Base-by-base conservation (phyloP, 2,888 invertebrate species). In the Altica lythri region DNA sequence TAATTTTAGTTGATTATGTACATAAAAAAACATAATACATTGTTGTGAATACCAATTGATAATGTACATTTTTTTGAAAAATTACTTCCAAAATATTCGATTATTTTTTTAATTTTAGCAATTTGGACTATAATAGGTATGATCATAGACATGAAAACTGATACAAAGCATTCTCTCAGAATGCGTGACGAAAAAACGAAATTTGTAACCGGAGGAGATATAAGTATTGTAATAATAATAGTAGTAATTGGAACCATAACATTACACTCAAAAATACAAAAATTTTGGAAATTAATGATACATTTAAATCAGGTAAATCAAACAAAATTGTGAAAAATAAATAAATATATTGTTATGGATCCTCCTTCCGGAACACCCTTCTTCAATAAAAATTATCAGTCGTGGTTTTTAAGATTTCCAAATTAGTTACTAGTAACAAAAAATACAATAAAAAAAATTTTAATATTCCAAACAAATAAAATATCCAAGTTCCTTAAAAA, bases 181-280 rank as follows among this genome's bases (percentile, higher is more conserved):
- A 67, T 69, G 67, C 64, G 53, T 18, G 57, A 45, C 18, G 30
- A 50, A 2, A 66, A 64, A 38, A 60, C 58, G 8, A 63, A 53
- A 58, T 63, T 63, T 14, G 62, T 69, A 4, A 62, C 66, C 9
- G 52, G 63, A 8, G 61, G 63, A 10, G 69, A 69, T 37, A 47
- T 53, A 4, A 35, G 34, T 35, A 63, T 68, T 30, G 57, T 59
- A 6, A 57, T 62, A 9, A 56, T 67, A 12, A 61, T 68, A 8
- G 55, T 62, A 9, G 17, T 65, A 4, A 63, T 60, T 52, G 65
- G 63, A 2, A 54, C 64, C 3, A 2, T 64, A 8, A 53, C 63
- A 0, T 57, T 62, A 9, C 66, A 66, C 2, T 61, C 58, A 29
- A 63, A 64, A 52, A 48, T 67, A 8, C 60, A 60, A 29, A 54